These are phyloP conservation scores for Arge pagana DNA, from an alignment of 2,888 invertebrate genomes.

Conservation along the genomic window DNA sequence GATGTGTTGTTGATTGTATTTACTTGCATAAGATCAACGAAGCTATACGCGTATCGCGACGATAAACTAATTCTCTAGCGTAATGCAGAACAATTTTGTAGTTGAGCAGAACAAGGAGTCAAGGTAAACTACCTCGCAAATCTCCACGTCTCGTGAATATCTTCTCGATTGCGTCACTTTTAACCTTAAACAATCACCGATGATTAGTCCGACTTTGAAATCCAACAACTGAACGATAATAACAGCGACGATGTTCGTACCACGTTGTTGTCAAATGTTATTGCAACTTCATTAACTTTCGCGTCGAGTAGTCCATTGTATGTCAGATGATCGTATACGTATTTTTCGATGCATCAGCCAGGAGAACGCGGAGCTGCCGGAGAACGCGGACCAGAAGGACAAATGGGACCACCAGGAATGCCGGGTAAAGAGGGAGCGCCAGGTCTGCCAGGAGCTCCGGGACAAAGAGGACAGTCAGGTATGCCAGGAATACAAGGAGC, in stretches of 20 bases:
- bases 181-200: too few relatives aligned
- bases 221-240: not conserved
- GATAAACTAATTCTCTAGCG: too few relatives aligned
- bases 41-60: too few relatives aligned
- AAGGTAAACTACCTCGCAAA: too few relatives aligned
- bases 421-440: conserved; percentile 64
- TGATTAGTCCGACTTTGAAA: too few relatives aligned
- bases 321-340: too few relatives aligned
- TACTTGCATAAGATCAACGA: too few relatives aligned
- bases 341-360: conserved; percentile 54
- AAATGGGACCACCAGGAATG: conserved; percentile 63
- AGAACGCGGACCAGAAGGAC: conserved; percentile 64
- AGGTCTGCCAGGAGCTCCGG: conserved; percentile 65
- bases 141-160: too few relatives aligned
- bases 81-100: too few relatives aligned
- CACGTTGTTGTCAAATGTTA: not conserved
- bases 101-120: too few relatives aligned
- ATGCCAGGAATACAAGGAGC: conserved; percentile 66
- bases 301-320: not conserved
- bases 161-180: too few relatives aligned
- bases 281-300: not conserved
- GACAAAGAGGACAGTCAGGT: conserved; percentile 66
- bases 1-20: too few relatives aligned
- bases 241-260: not conserved
- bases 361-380: conserved; percentile 65